A percentile compares a stretch with the other conserved stretches of the same genome.
These are phyloP conservation scores for Onychorhynchus coronatus DNA, from an alignment of 2,113 vertebrate species.

Conservation along the genomic window DNA sequence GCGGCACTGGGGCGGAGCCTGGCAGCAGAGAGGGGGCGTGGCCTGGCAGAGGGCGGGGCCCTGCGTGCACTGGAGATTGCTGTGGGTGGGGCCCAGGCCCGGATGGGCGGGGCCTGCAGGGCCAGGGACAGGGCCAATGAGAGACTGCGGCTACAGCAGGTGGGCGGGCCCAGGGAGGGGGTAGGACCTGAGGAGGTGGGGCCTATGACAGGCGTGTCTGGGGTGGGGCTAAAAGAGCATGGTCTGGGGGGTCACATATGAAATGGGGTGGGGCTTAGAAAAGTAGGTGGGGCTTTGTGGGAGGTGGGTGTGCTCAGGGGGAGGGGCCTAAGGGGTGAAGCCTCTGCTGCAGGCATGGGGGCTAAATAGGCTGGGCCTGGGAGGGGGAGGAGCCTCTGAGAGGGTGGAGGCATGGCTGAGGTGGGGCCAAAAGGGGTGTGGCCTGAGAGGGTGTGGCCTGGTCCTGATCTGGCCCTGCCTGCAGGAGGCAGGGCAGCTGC, in stretches of 20 bases:
- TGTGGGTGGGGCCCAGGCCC: background rate
- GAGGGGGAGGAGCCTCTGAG: background rate
- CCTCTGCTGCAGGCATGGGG: too few relatives aligned
- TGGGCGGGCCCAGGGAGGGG: background rate
- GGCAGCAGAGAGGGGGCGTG: background rate
- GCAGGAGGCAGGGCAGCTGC: background rate
- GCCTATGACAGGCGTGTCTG: too few relatives aligned
- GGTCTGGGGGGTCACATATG: too few relatives aligned
- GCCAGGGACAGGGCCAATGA: background rate
- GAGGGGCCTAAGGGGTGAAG: too few relatives aligned
- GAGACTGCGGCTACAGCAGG: background rate
- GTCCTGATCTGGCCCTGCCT: fast-evolving
- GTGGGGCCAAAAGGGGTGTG: background rate
- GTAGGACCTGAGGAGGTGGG: fast-evolving
- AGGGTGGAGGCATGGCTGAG: too few relatives aligned
- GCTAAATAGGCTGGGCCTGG: background rate
- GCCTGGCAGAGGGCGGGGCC: background rate
- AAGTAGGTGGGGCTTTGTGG: background rate
- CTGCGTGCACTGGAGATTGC: background rate
- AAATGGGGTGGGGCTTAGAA: too few relatives aligned
- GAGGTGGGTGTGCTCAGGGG: too few relatives aligned
- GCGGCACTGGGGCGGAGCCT: background rate
- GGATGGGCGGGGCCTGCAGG: background rate
- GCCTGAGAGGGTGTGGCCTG: background rate
- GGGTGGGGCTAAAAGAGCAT: background rate